These are phyloP conservation scores for Puffinus mauretanicus DNA, from an alignment of 2,113 vertebrate genomes.

Conservation along the genomic window DNA sequence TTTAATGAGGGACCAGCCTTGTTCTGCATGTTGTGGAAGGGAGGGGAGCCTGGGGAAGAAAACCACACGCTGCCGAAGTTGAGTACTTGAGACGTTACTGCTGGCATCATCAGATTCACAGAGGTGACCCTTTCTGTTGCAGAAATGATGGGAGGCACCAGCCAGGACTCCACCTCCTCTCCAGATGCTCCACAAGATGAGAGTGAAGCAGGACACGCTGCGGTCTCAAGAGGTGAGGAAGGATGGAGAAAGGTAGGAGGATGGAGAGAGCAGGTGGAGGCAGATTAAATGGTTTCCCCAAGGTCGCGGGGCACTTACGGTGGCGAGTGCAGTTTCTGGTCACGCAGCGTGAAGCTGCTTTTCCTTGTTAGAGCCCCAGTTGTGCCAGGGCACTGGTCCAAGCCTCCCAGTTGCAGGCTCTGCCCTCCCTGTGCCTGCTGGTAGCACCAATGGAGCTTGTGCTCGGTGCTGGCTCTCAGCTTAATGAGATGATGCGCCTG, in stretches of 20 bases:
- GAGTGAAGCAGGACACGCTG: fast-evolving
- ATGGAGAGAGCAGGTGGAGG: background rate
- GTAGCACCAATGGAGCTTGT: fast-evolving
- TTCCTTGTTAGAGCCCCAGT: fast-evolving
- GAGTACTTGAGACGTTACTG: background rate
- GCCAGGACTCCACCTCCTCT: background rate
- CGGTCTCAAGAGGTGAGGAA: fast-evolving
- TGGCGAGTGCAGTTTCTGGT: fast-evolving
- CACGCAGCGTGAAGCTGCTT: background rate
- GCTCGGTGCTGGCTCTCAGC: background rate
- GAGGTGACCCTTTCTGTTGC: background rate
- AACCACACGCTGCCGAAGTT: fast-evolving
- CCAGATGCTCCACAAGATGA: background rate
- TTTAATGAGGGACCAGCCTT: background rate
- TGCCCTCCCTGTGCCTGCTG: fast-evolving
- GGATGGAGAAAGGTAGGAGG: background rate
- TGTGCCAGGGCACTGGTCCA: background rate
- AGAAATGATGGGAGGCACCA: background rate
- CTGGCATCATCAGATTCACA: background rate
- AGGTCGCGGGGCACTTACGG: fast-evolving
- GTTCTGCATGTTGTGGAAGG: background rate
- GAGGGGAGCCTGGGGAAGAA: background rate
- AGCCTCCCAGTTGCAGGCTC: fast-evolving
- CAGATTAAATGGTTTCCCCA: fast-evolving
- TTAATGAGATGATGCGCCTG: fast-evolving